Conservation (phyloP, 2,888 invertebrate genomes). For the Tetragnatha montana region DNA sequence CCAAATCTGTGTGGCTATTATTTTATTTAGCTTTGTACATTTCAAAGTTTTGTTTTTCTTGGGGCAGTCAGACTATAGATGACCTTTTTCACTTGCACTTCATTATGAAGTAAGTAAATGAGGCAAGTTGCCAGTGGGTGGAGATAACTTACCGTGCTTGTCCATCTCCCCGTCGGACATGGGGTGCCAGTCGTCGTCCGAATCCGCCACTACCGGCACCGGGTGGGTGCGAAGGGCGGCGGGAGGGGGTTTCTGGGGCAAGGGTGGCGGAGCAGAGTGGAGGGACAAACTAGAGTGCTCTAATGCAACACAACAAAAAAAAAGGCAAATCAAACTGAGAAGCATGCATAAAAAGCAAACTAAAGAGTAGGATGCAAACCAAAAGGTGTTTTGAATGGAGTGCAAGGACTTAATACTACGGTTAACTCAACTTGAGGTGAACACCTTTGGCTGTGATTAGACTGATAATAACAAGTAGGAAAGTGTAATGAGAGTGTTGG, state of each 20-base stretch:
- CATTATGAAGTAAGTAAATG: not conserved
- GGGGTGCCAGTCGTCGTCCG: conserved; percentile 70
- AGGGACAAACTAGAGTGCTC: conserved; percentile 63
- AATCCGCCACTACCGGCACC: conserved; percentile 42
- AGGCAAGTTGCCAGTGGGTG: not conserved
- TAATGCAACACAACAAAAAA: conserved; percentile 27
- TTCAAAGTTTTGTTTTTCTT: not conserved
- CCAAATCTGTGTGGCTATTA: too few species aligned
- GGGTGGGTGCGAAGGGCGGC: conserved; percentile 36
- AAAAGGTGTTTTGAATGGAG: not conserved
- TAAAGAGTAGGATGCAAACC: not conserved
- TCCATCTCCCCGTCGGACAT: conserved; percentile 69
- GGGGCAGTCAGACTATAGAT: not conserved
- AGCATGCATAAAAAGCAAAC: conserved; percentile 21
- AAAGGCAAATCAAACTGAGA: conserved; percentile 11
- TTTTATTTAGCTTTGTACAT: not conserved
- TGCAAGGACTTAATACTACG: not conserved
- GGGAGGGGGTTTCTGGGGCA: conserved; percentile 71
- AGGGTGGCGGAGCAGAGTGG: conserved; percentile 66
- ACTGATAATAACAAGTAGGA: too few species aligned
- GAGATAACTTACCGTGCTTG: conserved; percentile 57
- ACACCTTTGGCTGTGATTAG: too few species aligned
- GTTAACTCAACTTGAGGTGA: not conserved
- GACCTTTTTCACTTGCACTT: not conserved
- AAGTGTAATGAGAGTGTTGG: too few species aligned